These are phyloP conservation scores for Aleiodes sp. DNA, from an alignment of 1,140 invertebrate species.

Conservation along the genomic window DNA sequence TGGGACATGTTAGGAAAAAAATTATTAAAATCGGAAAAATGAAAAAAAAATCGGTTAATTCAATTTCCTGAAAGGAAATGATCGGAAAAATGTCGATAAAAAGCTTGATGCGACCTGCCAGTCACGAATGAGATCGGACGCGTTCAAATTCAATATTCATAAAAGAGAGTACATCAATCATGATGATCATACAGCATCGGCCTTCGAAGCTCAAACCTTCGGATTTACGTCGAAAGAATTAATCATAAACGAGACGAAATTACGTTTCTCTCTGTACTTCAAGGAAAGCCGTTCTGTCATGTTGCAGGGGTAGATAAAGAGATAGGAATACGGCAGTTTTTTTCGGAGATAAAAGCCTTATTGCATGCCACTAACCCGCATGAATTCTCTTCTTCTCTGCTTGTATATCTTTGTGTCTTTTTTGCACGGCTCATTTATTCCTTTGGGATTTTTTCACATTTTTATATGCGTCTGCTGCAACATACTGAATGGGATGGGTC, in stretches of 20 bases:
- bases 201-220: background rate
- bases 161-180: no score
- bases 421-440: no score
- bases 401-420: background rate
- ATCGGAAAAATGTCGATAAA: no score
- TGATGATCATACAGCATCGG: background rate
- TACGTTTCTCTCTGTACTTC: background rate
- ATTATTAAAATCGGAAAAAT: no score
- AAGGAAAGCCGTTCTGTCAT: background rate
- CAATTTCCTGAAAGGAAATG: no score
- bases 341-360: background rate
- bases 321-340: constrained; percentile 10
- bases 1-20: no score
- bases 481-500: background rate
- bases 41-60: no score
- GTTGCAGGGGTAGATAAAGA: background rate
- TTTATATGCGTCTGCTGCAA: background rate
- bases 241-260: background rate
- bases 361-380: background rate
- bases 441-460: background rate
- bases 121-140: no score
- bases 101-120: no score
- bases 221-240: background rate
- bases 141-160: no score
- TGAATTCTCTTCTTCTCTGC: constrained; percentile 2